phyloP scores from a whole-genome alignment of 2,113 vertebrate genomes.

The Istiophorus platypterus region DNA sequence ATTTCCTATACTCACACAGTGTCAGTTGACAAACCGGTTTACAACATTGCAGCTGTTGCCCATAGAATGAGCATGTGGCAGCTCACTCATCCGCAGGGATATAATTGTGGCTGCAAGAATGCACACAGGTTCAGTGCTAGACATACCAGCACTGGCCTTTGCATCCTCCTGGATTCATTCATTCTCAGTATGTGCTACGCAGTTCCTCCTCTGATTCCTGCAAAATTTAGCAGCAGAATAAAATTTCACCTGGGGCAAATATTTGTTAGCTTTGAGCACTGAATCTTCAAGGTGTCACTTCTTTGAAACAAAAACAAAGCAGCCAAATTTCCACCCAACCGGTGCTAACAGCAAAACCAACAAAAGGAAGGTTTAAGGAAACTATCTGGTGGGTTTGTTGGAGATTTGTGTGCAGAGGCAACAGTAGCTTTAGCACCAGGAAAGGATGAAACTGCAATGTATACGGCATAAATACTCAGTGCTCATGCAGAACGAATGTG shows the following conservation, averaged over 20 bases:
- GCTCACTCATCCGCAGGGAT: conserved; percentile 18
- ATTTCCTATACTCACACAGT: not conserved
- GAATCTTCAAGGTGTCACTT: not conserved
- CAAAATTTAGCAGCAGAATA: conserved; percentile 27
- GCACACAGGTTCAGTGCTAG: not conserved
- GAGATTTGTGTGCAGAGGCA: conserved; percentile 4
- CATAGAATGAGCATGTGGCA: conserved; percentile 1
- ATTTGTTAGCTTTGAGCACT: not conserved
- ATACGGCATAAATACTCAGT: not conserved
- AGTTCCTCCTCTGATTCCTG: not conserved
- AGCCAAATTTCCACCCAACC: not conserved
- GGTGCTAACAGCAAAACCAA: conserved; percentile 2
- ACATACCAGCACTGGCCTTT: not conserved
- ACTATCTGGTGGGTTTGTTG: not conserved
- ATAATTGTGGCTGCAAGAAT: conserved; percentile 35
- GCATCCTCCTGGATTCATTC: conserved; percentile 24
- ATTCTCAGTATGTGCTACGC: not conserved
- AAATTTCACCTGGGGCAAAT: conserved; percentile 11
- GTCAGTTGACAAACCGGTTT: conserved; percentile 9
- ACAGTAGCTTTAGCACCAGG: not conserved
- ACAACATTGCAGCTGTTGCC: conserved; percentile 1
- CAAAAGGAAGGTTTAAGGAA: not conserved
- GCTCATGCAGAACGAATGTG: not conserved
- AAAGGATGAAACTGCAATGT: not conserved
- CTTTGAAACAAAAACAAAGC: conserved; percentile 19